Evolutionary conservation across 1,140 invertebrate genomes (phyloP).

Genomic region (Agraylea sexmaculata): DNA sequence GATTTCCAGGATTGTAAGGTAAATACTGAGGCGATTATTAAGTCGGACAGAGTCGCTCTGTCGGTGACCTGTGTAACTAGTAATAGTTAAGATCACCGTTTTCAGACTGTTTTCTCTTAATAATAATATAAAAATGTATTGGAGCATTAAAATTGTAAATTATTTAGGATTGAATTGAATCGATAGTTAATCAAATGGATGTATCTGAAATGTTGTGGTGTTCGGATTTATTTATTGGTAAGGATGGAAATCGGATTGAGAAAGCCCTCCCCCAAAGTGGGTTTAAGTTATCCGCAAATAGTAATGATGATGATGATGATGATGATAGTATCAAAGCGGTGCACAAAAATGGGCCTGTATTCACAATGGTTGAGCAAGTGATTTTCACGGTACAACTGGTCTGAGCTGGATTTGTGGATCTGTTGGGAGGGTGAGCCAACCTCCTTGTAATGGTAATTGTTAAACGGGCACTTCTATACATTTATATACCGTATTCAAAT

Average conservation of each 20-base stretch:
- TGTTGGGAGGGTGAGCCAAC: too few relatives aligned
- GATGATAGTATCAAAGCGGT: neutral
- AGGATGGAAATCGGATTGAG: neutral
- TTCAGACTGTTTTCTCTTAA: too few relatives aligned
- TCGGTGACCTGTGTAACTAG: too few relatives aligned
- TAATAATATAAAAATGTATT: too few relatives aligned
- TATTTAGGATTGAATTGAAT: too few relatives aligned
- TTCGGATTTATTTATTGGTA: conserved; percentile 1
- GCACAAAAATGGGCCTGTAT: conserved; percentile 10
- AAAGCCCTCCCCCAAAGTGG: conserved; percentile 4
- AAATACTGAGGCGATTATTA: too few relatives aligned
- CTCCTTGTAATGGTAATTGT: neutral
- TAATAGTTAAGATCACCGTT: too few relatives aligned
- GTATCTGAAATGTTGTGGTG: neutral
- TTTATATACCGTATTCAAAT: conserved; percentile 7
- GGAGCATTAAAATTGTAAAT: too few relatives aligned
- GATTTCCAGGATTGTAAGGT: too few relatives aligned
- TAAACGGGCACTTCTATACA: conserved; percentile 5
- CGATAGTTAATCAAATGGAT: neutral
- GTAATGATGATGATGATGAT: neutral
- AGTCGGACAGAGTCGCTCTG: too few relatives aligned
- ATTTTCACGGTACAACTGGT: conserved; percentile 18
- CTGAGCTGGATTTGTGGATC: conserved; percentile 10
- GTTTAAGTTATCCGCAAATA: neutral
- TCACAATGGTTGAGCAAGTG: conserved; percentile 21